Base-by-base conservation (phyloP, 2,888 invertebrate genomes). In the Odontothrips loti region DNA sequence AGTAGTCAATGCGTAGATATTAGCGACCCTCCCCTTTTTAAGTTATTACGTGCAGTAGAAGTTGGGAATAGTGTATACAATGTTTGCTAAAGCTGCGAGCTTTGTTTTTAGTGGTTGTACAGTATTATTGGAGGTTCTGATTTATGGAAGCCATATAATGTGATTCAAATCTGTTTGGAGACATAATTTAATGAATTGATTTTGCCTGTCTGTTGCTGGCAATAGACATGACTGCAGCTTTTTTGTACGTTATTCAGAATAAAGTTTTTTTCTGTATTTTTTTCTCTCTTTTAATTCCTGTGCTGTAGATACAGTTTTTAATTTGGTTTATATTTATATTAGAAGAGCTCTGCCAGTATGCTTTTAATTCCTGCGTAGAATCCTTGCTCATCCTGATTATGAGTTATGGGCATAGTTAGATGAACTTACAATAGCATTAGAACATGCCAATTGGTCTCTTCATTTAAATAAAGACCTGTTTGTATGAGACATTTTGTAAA, bases 181-280 rank as follows among this genome's bases (percentile, higher is more conserved):
- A 58, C 20, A 15, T 20, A 58, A 58, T 58, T 43, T 43, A 43
- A 15, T 20, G 20, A 17, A 15, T 58, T 10, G 58, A 15, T 20
- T 58, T 58, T 58, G 58, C 58, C 58, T 58, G 58, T 58, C 58
- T 58, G 68, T 75, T 75, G 68, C 68, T 75, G 68, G 68, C 68
- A 75, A 75, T 27, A 75, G 68, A 75, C 68, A 23, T 75, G 68
- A 75, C 68, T 75, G 23, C 68, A 27, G 27, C 27, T 27, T 27
- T 27, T 9, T 75, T 75, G 8, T 27, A 75, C 11, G 23, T 75
- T 75, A 9, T 75, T 12, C 23, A 9, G n/a, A 12, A 23, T 75
- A 4, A 27, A 75, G 23, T 27, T 27, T 27, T 75, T 11, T 68
- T 63, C 17, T 63, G 17, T 9, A 20, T 63, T 63, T 63, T n/a